Evolutionary conservation across 2,113 vertebrate species (phyloP).

Genomic region (Rhinoptilus africanus): DNA sequence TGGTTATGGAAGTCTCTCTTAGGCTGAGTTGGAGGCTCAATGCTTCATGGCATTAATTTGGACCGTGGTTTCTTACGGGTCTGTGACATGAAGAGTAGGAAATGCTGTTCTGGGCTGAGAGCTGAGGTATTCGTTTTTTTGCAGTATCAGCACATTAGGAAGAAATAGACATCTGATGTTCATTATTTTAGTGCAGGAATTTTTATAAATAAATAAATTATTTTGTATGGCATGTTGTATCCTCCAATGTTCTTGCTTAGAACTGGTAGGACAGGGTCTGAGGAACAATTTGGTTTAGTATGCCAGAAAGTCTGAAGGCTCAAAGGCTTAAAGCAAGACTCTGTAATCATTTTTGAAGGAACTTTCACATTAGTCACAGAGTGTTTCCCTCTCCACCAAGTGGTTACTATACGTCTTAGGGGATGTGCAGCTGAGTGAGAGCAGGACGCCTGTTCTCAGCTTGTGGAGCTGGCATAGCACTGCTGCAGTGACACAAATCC

Average conservation of each 20-base stretch:
- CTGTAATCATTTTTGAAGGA: not conserved
- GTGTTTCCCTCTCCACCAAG: not conserved
- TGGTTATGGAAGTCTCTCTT: not conserved
- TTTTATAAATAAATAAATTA: not conserved
- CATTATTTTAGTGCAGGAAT: not conserved
- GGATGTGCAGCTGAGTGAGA: not conserved
- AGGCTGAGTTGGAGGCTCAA: not conserved
- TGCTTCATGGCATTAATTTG: not conserved
- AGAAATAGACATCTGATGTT: not conserved
- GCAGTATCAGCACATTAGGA: not conserved
- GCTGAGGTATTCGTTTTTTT: not conserved
- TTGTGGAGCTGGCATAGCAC: not conserved
- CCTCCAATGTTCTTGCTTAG: fast-evolving
- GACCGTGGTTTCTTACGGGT: not conserved
- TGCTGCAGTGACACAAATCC: not conserved
- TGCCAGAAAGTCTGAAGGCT: not conserved
- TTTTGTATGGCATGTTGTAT: not conserved
- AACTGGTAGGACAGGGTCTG: not conserved
- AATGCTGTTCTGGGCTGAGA: not conserved
- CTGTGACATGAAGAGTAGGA: not conserved
- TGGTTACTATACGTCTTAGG: not conserved
- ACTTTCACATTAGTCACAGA: not conserved
- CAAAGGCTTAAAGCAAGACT: not conserved
- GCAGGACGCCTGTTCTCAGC: not conserved
- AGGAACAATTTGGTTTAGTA: not conserved